Percentiles rank a stretch among this genome's conserved stretches.
These are phyloP conservation scores for Matsumyia berberina DNA, from an alignment of 2,888 invertebrate species.

Conservation along the genomic window DNA sequence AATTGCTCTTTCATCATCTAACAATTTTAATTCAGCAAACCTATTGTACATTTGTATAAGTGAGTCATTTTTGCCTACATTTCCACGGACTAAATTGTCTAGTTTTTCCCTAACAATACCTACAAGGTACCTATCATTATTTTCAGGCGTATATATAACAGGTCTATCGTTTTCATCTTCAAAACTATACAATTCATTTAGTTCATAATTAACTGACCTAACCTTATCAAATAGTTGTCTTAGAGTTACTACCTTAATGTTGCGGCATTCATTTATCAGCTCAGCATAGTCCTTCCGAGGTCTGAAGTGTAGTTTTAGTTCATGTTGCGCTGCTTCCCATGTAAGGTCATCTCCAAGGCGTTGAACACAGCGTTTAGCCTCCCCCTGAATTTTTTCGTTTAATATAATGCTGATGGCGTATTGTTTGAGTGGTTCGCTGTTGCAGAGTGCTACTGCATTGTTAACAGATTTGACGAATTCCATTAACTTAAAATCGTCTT, in stretches of 20 bases:
- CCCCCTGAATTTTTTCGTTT: conserved; percentile 2
- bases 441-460: neutral
- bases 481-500: neutral
- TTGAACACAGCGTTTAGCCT: neutral
- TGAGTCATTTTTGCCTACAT: neutral
- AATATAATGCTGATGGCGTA: neutral
- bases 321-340: neutral
- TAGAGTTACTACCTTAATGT: neutral
- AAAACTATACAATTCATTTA: neutral
- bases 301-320: neutral
- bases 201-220: neutral
- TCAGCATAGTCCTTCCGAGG: too few species aligned
- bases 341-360: conserved; percentile 3
- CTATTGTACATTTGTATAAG: conserved; percentile 16
- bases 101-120: neutral
- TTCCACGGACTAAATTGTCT: neutral
- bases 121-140: too few species aligned
- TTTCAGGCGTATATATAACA: too few species aligned
- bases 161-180: neutral
- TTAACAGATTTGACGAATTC: neutral
- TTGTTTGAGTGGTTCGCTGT: neutral
- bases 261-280: too few species aligned
- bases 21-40: conserved; percentile 11
- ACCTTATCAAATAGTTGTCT: neutral
- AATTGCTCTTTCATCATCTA: conserved; percentile 12